Percentiles rank a stretch among this genome's conserved stretches.
phyloP scores from a whole-genome alignment of 2,113 vertebrate species.

The Cryptotis parvus region DNA sequence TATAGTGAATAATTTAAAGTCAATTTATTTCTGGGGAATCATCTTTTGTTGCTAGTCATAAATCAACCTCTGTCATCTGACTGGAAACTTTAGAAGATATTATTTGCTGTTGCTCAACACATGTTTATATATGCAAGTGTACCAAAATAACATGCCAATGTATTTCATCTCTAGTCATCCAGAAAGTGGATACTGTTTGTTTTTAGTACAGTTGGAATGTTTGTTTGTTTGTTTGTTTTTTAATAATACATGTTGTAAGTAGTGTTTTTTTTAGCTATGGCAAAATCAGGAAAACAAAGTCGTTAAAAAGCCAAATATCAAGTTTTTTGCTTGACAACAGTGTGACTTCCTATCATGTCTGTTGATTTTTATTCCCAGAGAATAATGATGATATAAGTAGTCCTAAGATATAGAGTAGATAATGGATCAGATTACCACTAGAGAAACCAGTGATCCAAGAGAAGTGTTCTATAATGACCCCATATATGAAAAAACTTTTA shows the following conservation, averaged over 20 bases:
- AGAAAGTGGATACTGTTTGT: not conserved
- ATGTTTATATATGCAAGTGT: not conserved
- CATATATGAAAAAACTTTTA: not conserved
- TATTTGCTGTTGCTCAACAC: not conserved
- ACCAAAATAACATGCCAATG: constrained; percentile 19
- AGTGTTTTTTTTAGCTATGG: constrained; percentile 1
- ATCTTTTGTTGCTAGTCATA: constrained; percentile 18
- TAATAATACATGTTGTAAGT: not conserved
- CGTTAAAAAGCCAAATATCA: not conserved
- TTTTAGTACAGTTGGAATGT: constrained; percentile 10
- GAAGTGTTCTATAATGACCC: not conserved
- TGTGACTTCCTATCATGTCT: constrained; percentile 38
- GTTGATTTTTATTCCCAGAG: constrained; percentile 59
- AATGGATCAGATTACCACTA: constrained; percentile 17
- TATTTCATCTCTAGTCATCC: not conserved
- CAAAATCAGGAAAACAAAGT: constrained; percentile 58
- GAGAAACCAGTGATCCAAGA: constrained; percentile 43
- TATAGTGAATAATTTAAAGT: not conserved
- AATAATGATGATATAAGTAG: constrained; percentile 36
- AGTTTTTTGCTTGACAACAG: constrained; percentile 46
- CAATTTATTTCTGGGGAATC: not conserved
- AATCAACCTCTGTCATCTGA: not conserved
- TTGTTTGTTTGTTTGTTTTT: constrained; percentile 42
- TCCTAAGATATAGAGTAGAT: constrained; percentile 55
- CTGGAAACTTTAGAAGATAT: constrained; percentile 11